A percentile compares a stretch with the other conserved stretches of the same genome.
These are phyloP conservation scores for Hemichromis elongatus DNA, from an alignment of 2,113 vertebrate species.

Conservation along the genomic window DNA sequence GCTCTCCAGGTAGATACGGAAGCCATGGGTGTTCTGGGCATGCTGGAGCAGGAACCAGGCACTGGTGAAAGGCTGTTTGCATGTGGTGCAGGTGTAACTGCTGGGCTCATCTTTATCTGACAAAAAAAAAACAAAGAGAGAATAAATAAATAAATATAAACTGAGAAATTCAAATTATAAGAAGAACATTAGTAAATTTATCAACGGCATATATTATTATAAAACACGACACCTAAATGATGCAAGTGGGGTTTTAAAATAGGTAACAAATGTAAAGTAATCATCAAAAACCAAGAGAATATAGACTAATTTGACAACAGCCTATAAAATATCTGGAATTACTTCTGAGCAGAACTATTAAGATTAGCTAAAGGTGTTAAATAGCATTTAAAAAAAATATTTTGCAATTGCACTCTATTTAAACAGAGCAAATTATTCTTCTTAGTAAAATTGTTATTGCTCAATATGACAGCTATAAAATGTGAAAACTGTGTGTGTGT, in stretches of 20 bases:
- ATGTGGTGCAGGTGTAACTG: constrained; percentile 98
- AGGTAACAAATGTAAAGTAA: background rate
- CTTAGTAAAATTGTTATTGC: background rate
- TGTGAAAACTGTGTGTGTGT: background rate
- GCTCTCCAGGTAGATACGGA: constrained; percentile 99
- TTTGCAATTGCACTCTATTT: background rate
- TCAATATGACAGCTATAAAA: background rate
- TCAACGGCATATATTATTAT: background rate
- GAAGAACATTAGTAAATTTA: background rate
- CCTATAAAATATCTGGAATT: background rate
- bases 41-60: constrained; percentile 99
- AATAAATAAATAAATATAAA: background rate
- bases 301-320: background rate
- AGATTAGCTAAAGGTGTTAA: background rate
- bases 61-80: constrained; percentile 98
- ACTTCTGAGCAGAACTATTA: background rate
- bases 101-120: constrained; percentile 99
- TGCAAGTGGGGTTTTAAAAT: background rate
- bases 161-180: background rate
- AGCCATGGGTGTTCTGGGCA: constrained; percentile 98
- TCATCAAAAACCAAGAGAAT: background rate
- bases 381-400: background rate
- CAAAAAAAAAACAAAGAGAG: constrained; percentile 60
- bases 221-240: background rate
- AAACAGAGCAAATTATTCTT: background rate